Conservation (phyloP, 2,113 vertebrate genomes). For the Halcyon senegalensis region DNA sequence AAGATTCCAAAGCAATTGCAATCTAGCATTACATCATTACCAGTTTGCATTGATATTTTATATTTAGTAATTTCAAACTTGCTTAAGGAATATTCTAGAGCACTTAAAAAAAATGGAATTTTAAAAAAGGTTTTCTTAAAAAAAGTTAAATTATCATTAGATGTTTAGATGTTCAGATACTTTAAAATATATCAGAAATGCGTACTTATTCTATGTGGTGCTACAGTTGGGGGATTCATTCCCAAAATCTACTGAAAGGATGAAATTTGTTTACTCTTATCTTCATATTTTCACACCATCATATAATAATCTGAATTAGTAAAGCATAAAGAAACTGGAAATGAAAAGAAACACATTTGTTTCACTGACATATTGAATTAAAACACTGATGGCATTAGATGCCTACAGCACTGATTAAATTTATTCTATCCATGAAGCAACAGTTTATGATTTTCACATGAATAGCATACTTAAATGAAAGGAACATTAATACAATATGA, state of each 20-base stretch:
- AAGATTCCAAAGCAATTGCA: background rate
- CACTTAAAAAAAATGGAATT: no score
- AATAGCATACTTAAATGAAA: constrained; percentile 78
- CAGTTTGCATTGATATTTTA: background rate
- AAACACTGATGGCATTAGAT: constrained; percentile 64
- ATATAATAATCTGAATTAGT: constrained; percentile 17
- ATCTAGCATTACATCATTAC: background rate
- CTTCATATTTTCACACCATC: background rate
- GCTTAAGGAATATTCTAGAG: background rate
- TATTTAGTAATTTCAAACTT: background rate
- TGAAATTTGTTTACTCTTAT: constrained; percentile 32
- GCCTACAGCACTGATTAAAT: constrained; percentile 71
- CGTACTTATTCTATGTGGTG: background rate
- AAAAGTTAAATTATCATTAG: background rate
- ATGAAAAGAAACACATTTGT: constrained; percentile 55
- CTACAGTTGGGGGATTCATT: background rate
- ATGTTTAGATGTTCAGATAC: background rate
- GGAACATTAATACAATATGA: constrained; percentile 80
- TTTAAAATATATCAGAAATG: background rate
- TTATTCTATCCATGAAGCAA: constrained; percentile 74
- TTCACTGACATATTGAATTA: constrained; percentile 64
- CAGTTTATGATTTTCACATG: constrained; percentile 80
- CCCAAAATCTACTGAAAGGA: background rate
- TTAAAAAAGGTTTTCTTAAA: no score
- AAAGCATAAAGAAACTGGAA: constrained; percentile 53